phyloP scores from a whole-genome alignment of 2,113 vertebrate species.

The Thamnaconus septentrionalis region DNA sequence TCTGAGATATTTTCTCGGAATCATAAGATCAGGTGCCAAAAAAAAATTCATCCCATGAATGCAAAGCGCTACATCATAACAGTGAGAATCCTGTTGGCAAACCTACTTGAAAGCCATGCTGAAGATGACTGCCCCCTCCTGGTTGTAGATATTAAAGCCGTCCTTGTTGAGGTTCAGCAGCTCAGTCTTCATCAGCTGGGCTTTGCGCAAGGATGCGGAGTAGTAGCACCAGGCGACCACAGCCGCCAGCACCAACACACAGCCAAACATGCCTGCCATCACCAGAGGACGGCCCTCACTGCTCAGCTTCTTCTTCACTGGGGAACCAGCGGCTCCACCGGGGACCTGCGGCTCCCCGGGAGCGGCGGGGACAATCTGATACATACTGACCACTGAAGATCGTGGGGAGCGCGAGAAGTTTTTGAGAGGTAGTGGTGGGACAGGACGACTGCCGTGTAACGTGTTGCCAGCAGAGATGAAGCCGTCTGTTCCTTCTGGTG shows the following conservation, averaged over 20 bases:
- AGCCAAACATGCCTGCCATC: slow-evolving; percentile 72
- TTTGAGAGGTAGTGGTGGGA: slow-evolving; percentile 3
- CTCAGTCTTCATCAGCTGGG: slow-evolving; percentile 80
- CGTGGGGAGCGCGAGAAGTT: background rate
- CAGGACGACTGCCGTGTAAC: too few relatives aligned
- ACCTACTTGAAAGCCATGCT: slow-evolving; percentile 85
- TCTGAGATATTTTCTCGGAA: background rate
- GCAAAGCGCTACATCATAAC: background rate
- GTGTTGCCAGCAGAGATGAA: background rate
- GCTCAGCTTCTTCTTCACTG: slow-evolving; percentile 74
- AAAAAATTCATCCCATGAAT: background rate
- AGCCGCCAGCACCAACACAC: slow-evolving; percentile 79
- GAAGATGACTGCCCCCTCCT: slow-evolving; percentile 81
- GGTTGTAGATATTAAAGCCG: slow-evolving; percentile 88
- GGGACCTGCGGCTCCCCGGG: slow-evolving; percentile 56
- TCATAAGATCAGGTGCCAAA: background rate
- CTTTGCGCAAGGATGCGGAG: slow-evolving; percentile 83
- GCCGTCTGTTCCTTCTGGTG: too few relatives aligned
- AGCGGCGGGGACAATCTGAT: slow-evolving; percentile 73
- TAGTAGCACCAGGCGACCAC: slow-evolving; percentile 93
- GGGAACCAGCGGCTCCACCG: slow-evolving; percentile 70
- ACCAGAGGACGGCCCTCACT: slow-evolving; percentile 79
- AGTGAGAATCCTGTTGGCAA: background rate
- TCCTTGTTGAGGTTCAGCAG: slow-evolving; percentile 83
- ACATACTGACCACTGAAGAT: slow-evolving; percentile 61